Conservation (phyloP, 2,113 vertebrate genomes). For the Protomyctophum bolini region DNA sequence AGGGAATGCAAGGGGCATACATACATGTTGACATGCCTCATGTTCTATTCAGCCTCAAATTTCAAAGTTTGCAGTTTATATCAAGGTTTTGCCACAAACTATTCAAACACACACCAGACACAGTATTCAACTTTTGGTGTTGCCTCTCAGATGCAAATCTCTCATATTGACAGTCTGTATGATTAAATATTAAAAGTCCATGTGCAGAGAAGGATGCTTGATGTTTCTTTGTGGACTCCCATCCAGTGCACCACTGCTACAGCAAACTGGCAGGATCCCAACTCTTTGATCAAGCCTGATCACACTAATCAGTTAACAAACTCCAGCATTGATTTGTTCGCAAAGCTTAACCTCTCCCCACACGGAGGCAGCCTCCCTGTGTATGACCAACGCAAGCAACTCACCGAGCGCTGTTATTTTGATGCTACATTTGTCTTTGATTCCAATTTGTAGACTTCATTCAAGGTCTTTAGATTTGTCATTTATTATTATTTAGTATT, state of each 20-base stretch:
- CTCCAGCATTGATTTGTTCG: conserved; percentile 28
- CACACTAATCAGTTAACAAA: conserved; percentile 36
- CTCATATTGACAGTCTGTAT: conserved; percentile 37
- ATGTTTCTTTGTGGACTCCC: conserved; percentile 43
- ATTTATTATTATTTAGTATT: too few species aligned
- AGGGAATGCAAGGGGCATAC: neutral
- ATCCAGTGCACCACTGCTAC: conserved; percentile 38
- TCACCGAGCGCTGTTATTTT: conserved; percentile 22
- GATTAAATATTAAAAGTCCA: conserved; percentile 65
- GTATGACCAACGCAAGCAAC: neutral
- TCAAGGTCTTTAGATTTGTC: conserved; percentile 1
- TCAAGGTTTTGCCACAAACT: conserved; percentile 13
- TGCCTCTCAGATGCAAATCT: conserved; percentile 39
- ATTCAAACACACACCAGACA: neutral
- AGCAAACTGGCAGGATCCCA: conserved; percentile 45
- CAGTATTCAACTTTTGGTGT: neutral
- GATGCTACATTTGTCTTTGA: conserved; percentile 15
- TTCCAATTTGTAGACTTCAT: conserved; percentile 27
- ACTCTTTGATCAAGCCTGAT: conserved; percentile 52
- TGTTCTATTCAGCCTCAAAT: neutral
- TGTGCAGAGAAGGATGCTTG: conserved; percentile 55
- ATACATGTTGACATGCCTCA: conserved; percentile 16
- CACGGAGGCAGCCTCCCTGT: neutral
- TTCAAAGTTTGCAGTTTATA: neutral
- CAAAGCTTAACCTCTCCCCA: neutral